Conservation (phyloP, 2,113 vertebrate genomes). For the Oncorhynchus clarkii region DNA sequence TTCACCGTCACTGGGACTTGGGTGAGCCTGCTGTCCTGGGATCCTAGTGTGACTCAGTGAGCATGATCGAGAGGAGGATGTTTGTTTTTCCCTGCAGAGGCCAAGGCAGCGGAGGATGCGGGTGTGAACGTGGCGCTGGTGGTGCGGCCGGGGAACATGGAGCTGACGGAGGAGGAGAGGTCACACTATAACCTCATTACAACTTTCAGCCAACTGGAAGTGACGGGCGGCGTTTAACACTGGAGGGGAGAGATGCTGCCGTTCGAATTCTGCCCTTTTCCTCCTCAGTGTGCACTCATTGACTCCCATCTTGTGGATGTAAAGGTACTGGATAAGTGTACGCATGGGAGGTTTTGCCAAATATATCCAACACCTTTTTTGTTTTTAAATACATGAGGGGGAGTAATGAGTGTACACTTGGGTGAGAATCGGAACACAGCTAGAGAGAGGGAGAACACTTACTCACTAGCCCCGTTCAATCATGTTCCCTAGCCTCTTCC, state of each 20-base stretch:
- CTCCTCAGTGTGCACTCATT: background rate
- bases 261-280: background rate
- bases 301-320: no score
- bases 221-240: slow-evolving; percentile 73
- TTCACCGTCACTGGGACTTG: no score
- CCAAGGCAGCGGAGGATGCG: slow-evolving; percentile 85
- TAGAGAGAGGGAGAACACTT: background rate
- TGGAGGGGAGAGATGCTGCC: background rate
- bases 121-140: slow-evolving; percentile 86
- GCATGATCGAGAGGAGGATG: no score
- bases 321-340: no score
- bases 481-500: background rate
- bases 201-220: slow-evolving; percentile 84
- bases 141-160: slow-evolving; percentile 87
- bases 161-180: slow-evolving; percentile 89
- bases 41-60: no score
- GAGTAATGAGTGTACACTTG: background rate
- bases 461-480: no score
- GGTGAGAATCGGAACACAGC: background rate
- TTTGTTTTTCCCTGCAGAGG: slow-evolving; percentile 76
- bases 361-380: no score
- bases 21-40: no score
- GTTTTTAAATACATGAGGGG: no score
- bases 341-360: no score
- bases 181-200: slow-evolving; percentile 82